Percentiles rank a stretch among this genome's conserved stretches.
Evolutionary conservation across 2,888 invertebrate genomes (phyloP).

Genomic region (Ganaspis brasiliensis): DNA sequence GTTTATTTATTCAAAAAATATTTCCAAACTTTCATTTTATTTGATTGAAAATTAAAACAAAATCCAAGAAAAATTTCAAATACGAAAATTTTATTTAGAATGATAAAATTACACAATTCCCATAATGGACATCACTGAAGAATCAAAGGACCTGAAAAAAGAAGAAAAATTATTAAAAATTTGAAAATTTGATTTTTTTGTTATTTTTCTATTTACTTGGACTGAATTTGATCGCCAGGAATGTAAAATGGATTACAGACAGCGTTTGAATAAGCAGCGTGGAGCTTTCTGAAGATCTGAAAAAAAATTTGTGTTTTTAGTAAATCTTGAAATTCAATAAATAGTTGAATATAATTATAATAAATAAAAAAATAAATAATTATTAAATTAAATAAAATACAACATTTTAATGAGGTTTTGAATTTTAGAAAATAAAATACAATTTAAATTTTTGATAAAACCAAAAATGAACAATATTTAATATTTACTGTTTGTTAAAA

Average conservation of each 20-base stretch:
- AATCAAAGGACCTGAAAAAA: conserved; percentile 73
- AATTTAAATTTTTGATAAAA: too few species aligned
- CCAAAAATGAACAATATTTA: too few species aligned
- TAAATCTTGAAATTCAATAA: conserved; percentile 10
- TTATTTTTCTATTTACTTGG: conserved; percentile 85
- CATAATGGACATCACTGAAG: conserved; percentile 76
- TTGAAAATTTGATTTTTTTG: not conserved
- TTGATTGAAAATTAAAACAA: not conserved
- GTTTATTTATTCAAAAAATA: too few species aligned
- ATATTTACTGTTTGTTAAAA: too few species aligned
- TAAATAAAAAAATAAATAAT: conserved; percentile 19
- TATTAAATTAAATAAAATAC: too few species aligned
- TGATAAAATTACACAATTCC: conserved; percentile 55
- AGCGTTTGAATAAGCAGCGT: conserved; percentile 95
- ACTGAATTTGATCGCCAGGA: conserved; percentile 94
- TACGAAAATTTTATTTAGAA: conserved; percentile 20
- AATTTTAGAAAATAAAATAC: too few species aligned
- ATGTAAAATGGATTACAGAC: conserved; percentile 98
- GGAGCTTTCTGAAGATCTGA: conserved; percentile 93
- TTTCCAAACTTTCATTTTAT: too few species aligned
- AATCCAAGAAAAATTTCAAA: conserved; percentile 4
- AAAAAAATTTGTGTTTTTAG: conserved; percentile 58
- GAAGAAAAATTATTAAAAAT: not conserved
- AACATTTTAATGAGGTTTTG: too few species aligned
- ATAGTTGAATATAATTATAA: conserved; percentile 27